Conservation (phyloP, 2,113 vertebrate species). For the Centrocercus urophasianus region DNA sequence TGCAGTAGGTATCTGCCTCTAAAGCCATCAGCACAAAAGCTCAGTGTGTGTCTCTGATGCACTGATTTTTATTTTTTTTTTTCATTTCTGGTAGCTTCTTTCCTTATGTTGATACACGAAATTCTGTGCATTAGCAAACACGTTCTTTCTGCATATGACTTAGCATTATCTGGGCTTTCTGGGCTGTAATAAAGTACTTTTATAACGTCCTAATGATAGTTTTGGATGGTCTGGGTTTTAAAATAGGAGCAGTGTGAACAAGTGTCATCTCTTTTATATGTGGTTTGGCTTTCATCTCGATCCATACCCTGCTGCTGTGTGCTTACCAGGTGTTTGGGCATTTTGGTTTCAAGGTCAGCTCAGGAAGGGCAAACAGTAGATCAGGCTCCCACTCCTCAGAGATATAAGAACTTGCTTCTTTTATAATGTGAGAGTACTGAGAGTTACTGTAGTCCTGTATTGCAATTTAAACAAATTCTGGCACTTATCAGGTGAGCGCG, state of each 20-base stretch:
- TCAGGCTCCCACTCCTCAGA: not conserved
- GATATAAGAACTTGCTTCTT: not conserved
- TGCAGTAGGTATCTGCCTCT: fast-evolving
- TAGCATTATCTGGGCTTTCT: conserved; percentile 44
- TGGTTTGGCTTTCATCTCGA: conserved; percentile 55
- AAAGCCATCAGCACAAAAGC: not conserved
- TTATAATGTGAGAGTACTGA: not conserved
- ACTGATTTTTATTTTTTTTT: not conserved
- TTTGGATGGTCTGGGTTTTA: conserved; percentile 59
- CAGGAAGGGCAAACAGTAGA: not conserved
- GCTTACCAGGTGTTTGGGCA: conserved; percentile 11
- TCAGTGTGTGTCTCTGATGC: not conserved
- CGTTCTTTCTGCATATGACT: not conserved
- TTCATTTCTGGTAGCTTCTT: not conserved
- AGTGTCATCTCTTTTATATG: conserved; percentile 44
- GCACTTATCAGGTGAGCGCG: not conserved
- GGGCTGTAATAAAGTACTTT: conserved; percentile 34
- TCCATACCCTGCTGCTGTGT: conserved; percentile 12
- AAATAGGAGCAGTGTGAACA: conserved; percentile 46
- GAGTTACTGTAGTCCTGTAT: not conserved
- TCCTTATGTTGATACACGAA: not conserved
- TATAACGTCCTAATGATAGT: conserved; percentile 28
- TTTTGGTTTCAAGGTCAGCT: conserved; percentile 49
- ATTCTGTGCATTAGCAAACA: not conserved
- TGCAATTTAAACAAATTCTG: not conserved